Conservation (phyloP, 2,797 vertebrate genomes). For the Neostethus bicornis region DNA sequence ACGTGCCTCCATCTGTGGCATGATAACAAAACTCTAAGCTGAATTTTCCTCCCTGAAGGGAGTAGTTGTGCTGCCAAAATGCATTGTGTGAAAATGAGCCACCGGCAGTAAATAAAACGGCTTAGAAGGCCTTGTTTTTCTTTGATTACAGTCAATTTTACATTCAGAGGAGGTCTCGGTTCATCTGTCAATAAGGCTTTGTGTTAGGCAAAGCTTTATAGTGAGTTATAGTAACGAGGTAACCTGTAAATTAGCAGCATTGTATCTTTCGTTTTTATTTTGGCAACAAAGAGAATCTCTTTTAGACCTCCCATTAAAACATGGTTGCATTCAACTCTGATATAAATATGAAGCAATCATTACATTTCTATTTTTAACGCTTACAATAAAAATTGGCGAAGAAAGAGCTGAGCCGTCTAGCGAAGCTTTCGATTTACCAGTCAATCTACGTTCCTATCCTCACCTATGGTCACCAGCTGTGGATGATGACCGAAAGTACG, state of each 20-base stretch:
- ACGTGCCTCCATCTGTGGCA: conserved; percentile 61
- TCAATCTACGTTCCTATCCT: too few relatives aligned
- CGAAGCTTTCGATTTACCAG: too few relatives aligned
- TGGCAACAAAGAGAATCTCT: not conserved
- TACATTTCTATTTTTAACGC: conserved; percentile 13
- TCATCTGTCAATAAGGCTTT: conserved; percentile 20
- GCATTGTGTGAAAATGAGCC: conserved; percentile 53
- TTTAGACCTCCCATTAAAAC: conserved; percentile 10
- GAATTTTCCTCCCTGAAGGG: conserved; percentile 45
- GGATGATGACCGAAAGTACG: too few relatives aligned
- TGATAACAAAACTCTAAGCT: conserved; percentile 59
- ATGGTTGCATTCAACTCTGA: conserved; percentile 10
- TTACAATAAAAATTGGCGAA: conserved; percentile 21
- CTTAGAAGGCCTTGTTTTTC: conserved; percentile 32
- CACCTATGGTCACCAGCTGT: too few relatives aligned
- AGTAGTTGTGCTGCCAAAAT: conserved; percentile 48
- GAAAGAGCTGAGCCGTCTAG: conserved; percentile 8
- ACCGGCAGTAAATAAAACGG: conserved; percentile 55
- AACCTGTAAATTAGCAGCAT: conserved; percentile 31
- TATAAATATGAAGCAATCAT: conserved; percentile 2
- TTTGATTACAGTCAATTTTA: conserved; percentile 35
- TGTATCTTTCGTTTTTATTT: conserved; percentile 9
- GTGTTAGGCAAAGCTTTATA: conserved; percentile 16
- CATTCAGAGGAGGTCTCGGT: conserved; percentile 36
- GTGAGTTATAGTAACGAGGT: conserved; percentile 19